Conservation (phyloP, 1,140 invertebrate species). For the Bombyx mandarina region DNA sequence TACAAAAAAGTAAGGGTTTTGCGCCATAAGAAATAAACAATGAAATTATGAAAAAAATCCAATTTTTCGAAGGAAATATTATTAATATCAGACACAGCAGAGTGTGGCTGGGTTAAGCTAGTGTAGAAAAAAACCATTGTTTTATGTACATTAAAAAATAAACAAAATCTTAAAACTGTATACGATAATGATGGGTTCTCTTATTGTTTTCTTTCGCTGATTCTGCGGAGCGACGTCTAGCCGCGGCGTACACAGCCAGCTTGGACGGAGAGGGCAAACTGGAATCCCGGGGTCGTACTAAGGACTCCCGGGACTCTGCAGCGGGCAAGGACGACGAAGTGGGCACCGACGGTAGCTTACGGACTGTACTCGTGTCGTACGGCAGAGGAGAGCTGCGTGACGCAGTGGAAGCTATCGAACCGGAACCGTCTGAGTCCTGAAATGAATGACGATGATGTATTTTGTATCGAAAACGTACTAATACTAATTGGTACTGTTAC, state of each 20-base stretch:
- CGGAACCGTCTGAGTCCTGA: conserved; percentile 67
- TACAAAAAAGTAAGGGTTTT: no score
- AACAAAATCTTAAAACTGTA: conserved; percentile 73
- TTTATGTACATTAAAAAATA: neutral
- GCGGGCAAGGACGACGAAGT: conserved; percentile 64
- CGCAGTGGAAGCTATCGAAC: conserved; percentile 56
- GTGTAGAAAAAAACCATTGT: no score
- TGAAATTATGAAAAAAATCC: no score
- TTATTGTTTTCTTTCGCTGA: conserved; percentile 68
- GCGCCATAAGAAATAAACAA: no score
- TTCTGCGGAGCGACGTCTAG: conserved; percentile 71
- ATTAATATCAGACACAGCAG: no score
- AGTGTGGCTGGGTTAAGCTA: no score
- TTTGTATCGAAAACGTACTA: no score
- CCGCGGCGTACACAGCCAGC: conserved; percentile 69
- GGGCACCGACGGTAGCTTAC: conserved; percentile 75
- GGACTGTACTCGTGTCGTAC: conserved; percentile 59
- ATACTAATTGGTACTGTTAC: no score
- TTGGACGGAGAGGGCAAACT: conserved; percentile 75
- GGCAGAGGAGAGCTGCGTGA: conserved; percentile 56
- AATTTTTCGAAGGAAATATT: no score
- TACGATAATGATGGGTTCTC: conserved; percentile 75
- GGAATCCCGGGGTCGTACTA: conserved; percentile 60
- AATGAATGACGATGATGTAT: conserved; percentile 8
- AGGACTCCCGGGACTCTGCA: conserved; percentile 61